These are phyloP conservation scores for Nerophis lumbriciformis DNA, from an alignment of 2,113 vertebrate species.

Conservation along the genomic window DNA sequence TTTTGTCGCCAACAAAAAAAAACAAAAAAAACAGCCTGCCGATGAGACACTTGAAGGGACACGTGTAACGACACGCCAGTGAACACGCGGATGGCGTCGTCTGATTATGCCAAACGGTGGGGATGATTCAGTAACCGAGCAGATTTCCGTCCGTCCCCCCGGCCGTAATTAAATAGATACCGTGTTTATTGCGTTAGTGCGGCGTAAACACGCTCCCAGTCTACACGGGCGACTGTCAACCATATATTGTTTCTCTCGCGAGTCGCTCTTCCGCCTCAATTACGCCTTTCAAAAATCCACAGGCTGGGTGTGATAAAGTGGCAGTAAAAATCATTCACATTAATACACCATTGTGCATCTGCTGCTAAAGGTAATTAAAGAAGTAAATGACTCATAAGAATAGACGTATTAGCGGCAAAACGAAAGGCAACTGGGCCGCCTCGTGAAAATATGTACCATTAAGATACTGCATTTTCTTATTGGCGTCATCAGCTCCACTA, in stretches of 20 bases:
- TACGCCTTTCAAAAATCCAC: conserved; percentile 98
- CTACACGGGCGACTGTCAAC: conserved; percentile 96
- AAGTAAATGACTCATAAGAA: conserved; percentile 99
- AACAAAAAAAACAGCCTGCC: conserved; percentile 4
- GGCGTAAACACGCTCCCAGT: conserved; percentile 94
- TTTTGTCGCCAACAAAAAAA: conserved; percentile 2
- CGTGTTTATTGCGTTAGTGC: conserved; percentile 94
- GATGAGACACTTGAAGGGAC: conserved; percentile 7
- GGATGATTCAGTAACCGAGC: conserved; percentile 79
- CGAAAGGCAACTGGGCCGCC: conserved; percentile 96
- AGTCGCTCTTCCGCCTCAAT: conserved; percentile 99
- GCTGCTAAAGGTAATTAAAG: conserved; percentile 99
- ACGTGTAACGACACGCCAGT: conserved; percentile 16
- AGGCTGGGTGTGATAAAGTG: conserved; percentile 97
- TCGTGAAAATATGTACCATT: conserved; percentile 98
- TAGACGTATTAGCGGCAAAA: conserved; percentile 99
- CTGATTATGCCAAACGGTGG: conserved; percentile 59
- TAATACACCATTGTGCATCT: conserved; percentile 99
- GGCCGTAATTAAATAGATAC: conserved; percentile 88
- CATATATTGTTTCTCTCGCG: conserved; percentile 98
- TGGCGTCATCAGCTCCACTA: conserved; percentile 92
- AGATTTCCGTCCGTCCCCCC: conserved; percentile 77
- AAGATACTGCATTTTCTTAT: conserved; percentile 95
- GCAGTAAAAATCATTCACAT: conserved; percentile 99
- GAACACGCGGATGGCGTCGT: conserved; percentile 10